Conservation (phyloP, 2,888 invertebrate species). For the Megalurothrips usitatus region DNA sequence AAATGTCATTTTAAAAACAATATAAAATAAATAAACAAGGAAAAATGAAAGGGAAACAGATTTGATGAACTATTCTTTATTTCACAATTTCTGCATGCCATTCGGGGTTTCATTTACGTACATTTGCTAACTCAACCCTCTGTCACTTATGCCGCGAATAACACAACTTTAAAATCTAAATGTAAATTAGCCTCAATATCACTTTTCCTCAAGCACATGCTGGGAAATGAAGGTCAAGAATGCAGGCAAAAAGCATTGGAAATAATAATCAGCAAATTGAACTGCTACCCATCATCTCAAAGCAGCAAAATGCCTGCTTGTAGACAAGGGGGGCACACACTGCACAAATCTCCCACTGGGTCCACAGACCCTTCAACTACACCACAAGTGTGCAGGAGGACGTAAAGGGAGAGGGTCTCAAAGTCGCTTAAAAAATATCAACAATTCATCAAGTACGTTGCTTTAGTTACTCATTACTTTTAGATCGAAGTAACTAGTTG, state of each 20-base stretch:
- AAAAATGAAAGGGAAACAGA: background rate
- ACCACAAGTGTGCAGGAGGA: conserved; percentile 13
- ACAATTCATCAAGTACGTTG: background rate
- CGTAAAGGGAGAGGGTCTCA: background rate
- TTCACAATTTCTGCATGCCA: background rate
- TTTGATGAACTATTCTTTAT: background rate
- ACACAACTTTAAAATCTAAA: background rate
- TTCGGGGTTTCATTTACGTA: background rate
- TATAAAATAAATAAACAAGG: no score
- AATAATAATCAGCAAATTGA: background rate
- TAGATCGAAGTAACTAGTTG: background rate
- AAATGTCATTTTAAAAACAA: no score
- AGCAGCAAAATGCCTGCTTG: background rate
- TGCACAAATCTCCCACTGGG: background rate
- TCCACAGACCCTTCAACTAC: background rate
- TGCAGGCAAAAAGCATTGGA: background rate
- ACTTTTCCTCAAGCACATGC: conserved; percentile 16
- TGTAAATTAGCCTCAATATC: conserved; percentile 25
- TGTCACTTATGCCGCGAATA: conserved; percentile 4
- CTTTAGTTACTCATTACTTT: background rate
- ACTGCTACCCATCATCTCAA: background rate
- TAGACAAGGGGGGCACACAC: background rate
- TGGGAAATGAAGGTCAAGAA: conserved; percentile 17
- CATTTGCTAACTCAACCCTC: background rate
- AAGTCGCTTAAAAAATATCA: conserved; percentile 16